phyloP scores from a whole-genome alignment of 2,888 invertebrate species.

The Dicyrtoma fusca region DNA sequence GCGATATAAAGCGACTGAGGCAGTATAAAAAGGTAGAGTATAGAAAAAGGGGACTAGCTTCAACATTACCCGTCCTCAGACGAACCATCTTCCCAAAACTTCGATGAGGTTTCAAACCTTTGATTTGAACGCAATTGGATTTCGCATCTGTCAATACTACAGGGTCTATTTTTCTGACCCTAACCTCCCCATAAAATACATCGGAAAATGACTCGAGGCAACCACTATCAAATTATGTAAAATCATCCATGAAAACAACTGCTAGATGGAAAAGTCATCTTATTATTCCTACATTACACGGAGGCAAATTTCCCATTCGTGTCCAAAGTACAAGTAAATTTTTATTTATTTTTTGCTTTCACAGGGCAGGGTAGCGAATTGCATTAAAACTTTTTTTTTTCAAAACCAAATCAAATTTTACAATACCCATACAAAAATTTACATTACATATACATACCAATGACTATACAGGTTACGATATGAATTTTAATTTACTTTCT shows the following conservation, averaged over 20 bases:
- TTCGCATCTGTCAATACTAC: constrained; percentile 44
- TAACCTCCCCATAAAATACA: constrained; percentile 14
- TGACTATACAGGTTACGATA: too few relatives aligned
- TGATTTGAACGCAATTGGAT: constrained; percentile 43
- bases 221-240: constrained; percentile 40
- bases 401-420: too few relatives aligned
- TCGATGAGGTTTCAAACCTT: constrained; percentile 34
- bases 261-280: constrained; percentile 26
- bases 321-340: constrained; percentile 7
- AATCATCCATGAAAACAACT: constrained; percentile 35
- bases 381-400: too few relatives aligned
- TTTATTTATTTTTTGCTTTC: not conserved
- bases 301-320: not conserved
- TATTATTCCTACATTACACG: not conserved
- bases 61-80: not conserved
- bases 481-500: too few relatives aligned
- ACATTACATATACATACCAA: too few relatives aligned
- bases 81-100: constrained; percentile 32
- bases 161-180: constrained; percentile 38
- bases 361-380: not conserved
- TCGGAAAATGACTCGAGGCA: constrained; percentile 36
- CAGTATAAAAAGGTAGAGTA: too few relatives aligned
- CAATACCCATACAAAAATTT: too few relatives aligned
- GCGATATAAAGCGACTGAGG: too few relatives aligned
- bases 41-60: constrained; percentile 11